Conservation (phyloP, 1,140 invertebrate genomes). For the Himalopsyche phryganea region DNA sequence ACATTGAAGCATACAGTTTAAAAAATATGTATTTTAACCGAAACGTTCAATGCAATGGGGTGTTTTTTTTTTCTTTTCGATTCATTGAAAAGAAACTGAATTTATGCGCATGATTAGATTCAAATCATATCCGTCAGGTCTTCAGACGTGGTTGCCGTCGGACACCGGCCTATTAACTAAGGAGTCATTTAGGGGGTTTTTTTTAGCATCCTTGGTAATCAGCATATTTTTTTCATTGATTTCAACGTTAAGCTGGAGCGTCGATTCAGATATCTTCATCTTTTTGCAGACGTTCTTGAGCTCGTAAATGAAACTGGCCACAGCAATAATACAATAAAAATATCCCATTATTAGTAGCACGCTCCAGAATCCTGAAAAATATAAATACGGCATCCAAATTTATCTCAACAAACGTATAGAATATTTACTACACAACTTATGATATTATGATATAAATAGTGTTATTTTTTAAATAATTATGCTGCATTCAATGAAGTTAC, state of each 20-base stretch:
- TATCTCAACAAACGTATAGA: too few species aligned
- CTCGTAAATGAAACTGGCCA: constrained; percentile 27
- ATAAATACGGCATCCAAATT: neutral
- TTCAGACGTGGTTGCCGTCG: constrained; percentile 18
- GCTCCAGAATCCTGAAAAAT: constrained; percentile 28
- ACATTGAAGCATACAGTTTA: too few species aligned
- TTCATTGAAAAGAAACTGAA: too few species aligned
- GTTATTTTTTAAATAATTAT: too few species aligned
- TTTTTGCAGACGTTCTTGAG: constrained; percentile 16
- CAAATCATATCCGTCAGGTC: neutral
- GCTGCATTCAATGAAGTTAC: too few species aligned
- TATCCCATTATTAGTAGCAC: constrained; percentile 20
- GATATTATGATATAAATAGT: too few species aligned
- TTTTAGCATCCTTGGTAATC: constrained; percentile 17
- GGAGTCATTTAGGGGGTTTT: constrained; percentile 15
- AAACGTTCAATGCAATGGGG: too few species aligned
- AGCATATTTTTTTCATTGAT: constrained; percentile 17
- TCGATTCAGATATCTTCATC: constrained; percentile 11
- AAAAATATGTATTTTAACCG: too few species aligned
- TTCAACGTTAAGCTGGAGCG: constrained; percentile 16
- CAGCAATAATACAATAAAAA: constrained; percentile 29
- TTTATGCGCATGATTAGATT: too few species aligned
- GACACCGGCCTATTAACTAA: constrained; percentile 1
- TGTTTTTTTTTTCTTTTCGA: too few species aligned
- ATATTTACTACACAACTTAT: too few species aligned